Evolutionary conservation across 1,140 invertebrate species (phyloP).

Genomic region (Druon quercuslanigerum): DNA sequence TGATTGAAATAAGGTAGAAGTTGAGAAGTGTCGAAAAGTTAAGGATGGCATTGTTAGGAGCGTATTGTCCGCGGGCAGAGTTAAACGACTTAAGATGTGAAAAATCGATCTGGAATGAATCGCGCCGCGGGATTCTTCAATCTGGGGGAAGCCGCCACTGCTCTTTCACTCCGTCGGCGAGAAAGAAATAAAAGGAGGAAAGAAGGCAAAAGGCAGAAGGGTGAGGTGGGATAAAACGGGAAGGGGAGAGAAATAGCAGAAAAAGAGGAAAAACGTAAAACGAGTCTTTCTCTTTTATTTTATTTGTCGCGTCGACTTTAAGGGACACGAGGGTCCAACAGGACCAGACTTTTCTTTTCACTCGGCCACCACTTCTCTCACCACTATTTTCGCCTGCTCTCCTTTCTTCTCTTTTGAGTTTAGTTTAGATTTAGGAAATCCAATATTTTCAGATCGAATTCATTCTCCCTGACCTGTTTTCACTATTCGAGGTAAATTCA

Average conservation of each 20-base stretch:
- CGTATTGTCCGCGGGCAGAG: constrained; percentile 16
- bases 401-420: not conserved
- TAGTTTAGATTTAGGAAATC: not conserved
- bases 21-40: not conserved
- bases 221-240: constrained; percentile 2
- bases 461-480: constrained; percentile 14
- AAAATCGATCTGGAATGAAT: constrained; percentile 26
- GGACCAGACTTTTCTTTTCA: constrained; percentile 3
- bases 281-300: constrained; percentile 10
- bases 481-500: not conserved
- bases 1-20: not conserved
- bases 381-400: not conserved
- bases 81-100: constrained; percentile 30
- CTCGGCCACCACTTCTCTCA: constrained; percentile 1
- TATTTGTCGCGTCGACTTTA: constrained; percentile 6
- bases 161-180: constrained; percentile 26
- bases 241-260: constrained; percentile 30
- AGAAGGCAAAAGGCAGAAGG: constrained; percentile 34
- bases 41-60: constrained; percentile 12
- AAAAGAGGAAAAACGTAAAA: constrained; percentile 24
- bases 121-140: constrained; percentile 29
- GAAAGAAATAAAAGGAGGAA: constrained; percentile 41
- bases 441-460: constrained; percentile 4
- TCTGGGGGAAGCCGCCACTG: constrained; percentile 8
- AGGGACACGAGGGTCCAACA: constrained; percentile 27